Conservation (phyloP, 1,140 invertebrate species). For the Brachionus asplanchnoidis region DNA sequence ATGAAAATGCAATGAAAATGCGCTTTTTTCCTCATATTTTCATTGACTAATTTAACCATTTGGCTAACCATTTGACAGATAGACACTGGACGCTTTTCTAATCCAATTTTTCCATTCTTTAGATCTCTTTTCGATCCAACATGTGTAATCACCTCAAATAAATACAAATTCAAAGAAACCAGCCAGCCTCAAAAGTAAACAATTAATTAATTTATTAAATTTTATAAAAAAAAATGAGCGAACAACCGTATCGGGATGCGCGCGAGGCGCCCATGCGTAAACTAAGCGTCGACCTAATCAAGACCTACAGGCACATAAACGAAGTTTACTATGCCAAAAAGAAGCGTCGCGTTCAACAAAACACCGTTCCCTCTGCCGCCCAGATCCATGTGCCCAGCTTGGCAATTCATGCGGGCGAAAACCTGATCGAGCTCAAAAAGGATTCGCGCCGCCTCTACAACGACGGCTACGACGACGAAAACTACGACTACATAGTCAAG, state of each 20-base stretch:
- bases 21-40: not conserved
- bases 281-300: constrained; percentile 96
- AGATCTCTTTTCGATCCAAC: not conserved
- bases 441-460: constrained; percentile 91
- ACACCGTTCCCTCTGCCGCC: not conserved
- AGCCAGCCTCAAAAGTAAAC: not conserved
- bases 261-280: constrained; percentile 84
- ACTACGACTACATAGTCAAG: constrained; percentile 99
- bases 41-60: not conserved
- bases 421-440: constrained; percentile 76
- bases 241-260: constrained; percentile 73
- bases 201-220: not conserved
- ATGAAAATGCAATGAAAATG: constrained; percentile 16
- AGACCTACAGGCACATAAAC: constrained; percentile 99
- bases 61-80: no score
- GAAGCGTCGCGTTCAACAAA: constrained; percentile 68
- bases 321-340: constrained; percentile 99
- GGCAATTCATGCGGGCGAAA: not conserved
- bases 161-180: not conserved
- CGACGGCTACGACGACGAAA: constrained; percentile 93
- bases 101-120: not conserved
- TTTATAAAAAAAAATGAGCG: not conserved
- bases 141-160: not conserved
- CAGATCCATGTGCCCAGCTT: not conserved
- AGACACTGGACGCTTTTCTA: not conserved